Conservation (phyloP, 2,797 vertebrate species). For the Pitangus sulphuratus region DNA sequence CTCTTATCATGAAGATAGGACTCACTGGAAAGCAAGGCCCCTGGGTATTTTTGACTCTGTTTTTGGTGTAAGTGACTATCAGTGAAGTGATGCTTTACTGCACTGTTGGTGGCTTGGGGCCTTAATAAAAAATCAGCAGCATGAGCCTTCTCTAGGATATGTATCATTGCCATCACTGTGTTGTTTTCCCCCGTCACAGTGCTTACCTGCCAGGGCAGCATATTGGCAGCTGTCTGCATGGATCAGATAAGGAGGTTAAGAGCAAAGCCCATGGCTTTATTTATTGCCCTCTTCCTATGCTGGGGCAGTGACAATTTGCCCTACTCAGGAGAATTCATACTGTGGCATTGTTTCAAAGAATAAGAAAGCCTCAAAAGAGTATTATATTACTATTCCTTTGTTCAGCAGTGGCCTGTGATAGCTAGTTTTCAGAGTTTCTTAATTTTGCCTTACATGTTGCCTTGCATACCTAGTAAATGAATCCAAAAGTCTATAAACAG, state of each 20-base stretch:
- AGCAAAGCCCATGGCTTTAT: neutral
- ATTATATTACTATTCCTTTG: neutral
- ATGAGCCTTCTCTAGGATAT: neutral
- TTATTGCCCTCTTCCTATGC: neutral
- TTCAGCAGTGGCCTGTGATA: neutral
- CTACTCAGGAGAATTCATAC: neutral
- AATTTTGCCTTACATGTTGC: neutral
- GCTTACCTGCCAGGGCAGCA: neutral
- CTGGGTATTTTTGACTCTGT: neutral
- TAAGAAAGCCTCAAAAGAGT: neutral
- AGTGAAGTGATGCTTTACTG: neutral
- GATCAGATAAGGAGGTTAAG: neutral
- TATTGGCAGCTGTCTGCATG: neutral
- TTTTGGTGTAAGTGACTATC: neutral
- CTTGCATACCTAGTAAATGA: neutral
- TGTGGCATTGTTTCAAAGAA: neutral
- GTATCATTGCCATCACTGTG: accelerated
- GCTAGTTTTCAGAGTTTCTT: neutral
- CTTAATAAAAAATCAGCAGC: neutral
- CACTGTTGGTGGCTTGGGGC: neutral
- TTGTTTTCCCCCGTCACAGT: neutral
- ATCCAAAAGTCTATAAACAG: neutral
- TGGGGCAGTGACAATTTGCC: neutral
- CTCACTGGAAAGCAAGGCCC: neutral
- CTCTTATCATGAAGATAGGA: neutral